Percentiles rank a stretch among this genome's conserved stretches.
Conservation (phyloP, 2,797 vertebrate genomes). For the Momotus momota region DNA sequence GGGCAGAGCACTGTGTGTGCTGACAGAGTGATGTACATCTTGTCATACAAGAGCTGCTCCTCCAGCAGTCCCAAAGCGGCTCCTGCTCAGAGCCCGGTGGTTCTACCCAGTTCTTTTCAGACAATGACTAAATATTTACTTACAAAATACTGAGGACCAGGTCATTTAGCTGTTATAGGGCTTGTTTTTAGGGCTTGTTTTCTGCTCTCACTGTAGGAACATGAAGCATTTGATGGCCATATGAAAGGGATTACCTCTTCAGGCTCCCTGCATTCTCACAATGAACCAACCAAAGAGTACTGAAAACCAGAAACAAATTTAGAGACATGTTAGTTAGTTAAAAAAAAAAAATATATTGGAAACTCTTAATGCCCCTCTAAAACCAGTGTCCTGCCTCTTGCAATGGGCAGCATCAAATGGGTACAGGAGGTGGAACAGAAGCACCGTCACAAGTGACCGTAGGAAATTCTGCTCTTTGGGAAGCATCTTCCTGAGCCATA, state of each 20-base stretch:
- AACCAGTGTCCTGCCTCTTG: neutral
- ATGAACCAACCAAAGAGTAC: neutral
- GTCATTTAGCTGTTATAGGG: neutral
- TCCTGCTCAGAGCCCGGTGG: neutral
- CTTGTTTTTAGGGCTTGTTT: neutral
- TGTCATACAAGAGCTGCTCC: neutral
- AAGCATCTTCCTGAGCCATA: neutral
- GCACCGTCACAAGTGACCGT: fast-evolving
- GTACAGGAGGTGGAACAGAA: neutral
- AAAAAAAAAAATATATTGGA: neutral
- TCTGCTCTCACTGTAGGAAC: too few relatives aligned
- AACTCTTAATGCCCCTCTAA: neutral
- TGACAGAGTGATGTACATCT: neutral
- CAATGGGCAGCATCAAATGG: neutral
- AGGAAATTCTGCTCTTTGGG: neutral
- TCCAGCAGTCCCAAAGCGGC: neutral
- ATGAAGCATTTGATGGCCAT: neutral
- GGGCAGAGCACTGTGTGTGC: neutral
- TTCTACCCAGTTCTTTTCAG: neutral
- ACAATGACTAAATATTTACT: neutral
- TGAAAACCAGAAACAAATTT: neutral
- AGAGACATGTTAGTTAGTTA: neutral
- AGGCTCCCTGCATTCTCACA: neutral
- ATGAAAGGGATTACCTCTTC: neutral
- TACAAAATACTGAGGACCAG: neutral